Base-by-base conservation (phyloP, 2,113 vertebrate genomes). In the Motacilla alba region DNA sequence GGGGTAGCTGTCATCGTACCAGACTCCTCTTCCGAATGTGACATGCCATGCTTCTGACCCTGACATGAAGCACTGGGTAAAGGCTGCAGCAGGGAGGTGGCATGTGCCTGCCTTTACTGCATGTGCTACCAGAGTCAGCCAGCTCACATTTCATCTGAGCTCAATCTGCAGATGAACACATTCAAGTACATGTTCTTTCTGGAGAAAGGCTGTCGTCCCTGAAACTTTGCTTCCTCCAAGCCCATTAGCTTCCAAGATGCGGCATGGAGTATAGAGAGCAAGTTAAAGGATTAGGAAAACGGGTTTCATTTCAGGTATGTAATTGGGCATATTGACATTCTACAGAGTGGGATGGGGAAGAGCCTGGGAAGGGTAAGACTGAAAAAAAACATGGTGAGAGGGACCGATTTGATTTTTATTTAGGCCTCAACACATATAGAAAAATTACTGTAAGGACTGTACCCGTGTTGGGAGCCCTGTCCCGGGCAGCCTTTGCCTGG, bases 181-280 rank as follows among this genome's bases (percentile, higher is more conserved):
- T 39, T 53, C 44, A 13, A 13, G 52, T 39, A 49, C 56, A 64
- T 0, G 0, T 47, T 22, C 41, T 91, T 87, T 37, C 31, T 41
- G 44, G 8, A 13, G 26, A 74, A 67, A 64, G 27, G 33, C 31
- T 82, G 37, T 62, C 7, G 4, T 26, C 46, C 6, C 70, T 63
- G 33, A 75, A 35, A 39, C 20, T 44, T 49, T 33, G 15, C 35
- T 82, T 72, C 58, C 62, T 75, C 13, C n/a, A 28, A 75, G 27
- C 10, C 35, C 7, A 1, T 20, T 60, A 30, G 37, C 35, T 82
- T 83, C 30, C 41, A 81, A 89, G 24, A 39, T 0, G 0, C 35
- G 52, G 18, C 0, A 0, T 53, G 33, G 15, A 63, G 22, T 6
- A 13, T 22, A 49, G 23, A 59, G 12, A 59, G 8, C 10, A 35